These are phyloP conservation scores for Paramuricea clavata DNA, from an alignment of 92 coral and sea anemone genomes.

Conservation along the genomic window DNA sequence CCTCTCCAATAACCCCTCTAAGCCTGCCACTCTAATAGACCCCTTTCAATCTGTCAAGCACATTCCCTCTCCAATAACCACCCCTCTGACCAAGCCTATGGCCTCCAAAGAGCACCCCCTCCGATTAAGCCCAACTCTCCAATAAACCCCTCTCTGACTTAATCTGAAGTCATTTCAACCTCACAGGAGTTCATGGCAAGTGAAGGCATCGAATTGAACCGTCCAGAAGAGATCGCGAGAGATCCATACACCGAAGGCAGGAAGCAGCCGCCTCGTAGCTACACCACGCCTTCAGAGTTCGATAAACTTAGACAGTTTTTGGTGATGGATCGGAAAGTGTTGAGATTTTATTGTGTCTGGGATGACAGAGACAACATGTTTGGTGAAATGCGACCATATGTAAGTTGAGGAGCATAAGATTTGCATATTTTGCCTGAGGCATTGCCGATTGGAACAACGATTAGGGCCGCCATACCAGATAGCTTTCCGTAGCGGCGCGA, in stretches of 20 bases:
- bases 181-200: constrained; percentile 98
- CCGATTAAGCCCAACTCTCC: too few species aligned
- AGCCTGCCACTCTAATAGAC: neutral
- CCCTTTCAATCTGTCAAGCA: too few species aligned
- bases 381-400: constrained; percentile 99
- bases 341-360: constrained; percentile 98
- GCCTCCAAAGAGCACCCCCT: neutral
- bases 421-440: too few species aligned
- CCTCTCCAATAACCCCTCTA: neutral
- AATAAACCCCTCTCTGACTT: too few species aligned
- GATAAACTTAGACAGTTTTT: constrained; percentile 94
- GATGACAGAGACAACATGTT: constrained; percentile 99
- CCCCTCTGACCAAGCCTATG: too few species aligned
- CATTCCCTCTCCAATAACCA: too few species aligned
- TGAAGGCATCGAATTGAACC: constrained; percentile 96
- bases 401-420: too few species aligned
- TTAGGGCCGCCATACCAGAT: too few species aligned
- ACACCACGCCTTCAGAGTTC: constrained; percentile 91
- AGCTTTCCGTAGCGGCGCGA: too few species aligned
- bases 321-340: constrained; percentile 91
- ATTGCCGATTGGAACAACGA: too few species aligned
- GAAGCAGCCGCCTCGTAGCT: constrained; percentile 88
- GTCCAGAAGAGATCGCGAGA: constrained; percentile 62
- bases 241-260: constrained; percentile 94
- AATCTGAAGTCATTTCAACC: too few species aligned